These are phyloP conservation scores for Galagoides demidoff DNA, from an alignment of 2,797 vertebrate genomes.

Conservation along the genomic window DNA sequence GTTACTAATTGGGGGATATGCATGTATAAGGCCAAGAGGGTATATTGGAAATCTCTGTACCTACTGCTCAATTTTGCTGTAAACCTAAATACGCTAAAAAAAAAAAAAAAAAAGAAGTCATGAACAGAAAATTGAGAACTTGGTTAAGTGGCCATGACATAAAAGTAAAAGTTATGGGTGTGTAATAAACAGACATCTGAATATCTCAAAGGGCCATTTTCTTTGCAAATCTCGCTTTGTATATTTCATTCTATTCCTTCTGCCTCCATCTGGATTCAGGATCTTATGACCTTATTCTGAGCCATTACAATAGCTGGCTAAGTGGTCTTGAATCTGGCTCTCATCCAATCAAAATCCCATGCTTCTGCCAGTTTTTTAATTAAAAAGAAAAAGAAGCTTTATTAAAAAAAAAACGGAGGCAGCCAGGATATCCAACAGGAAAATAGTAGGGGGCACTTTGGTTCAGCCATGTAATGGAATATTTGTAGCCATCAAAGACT, in stretches of 20 bases:
- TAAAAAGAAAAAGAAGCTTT: background rate
- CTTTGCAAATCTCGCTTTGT: background rate
- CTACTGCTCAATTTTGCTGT: background rate
- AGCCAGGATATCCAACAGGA: background rate
- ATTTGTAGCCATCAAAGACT: background rate
- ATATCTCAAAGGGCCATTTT: constrained; percentile 1
- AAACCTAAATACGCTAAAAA: background rate
- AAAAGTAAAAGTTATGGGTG: constrained; percentile 8
- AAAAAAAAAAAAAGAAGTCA: background rate
- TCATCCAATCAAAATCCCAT: background rate
- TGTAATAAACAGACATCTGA: constrained; percentile 12
- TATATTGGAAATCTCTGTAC: background rate
- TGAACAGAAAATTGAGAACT: background rate
- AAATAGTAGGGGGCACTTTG: constrained; percentile 28
- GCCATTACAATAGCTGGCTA: background rate
- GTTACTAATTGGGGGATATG: background rate
- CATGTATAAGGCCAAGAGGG: background rate
- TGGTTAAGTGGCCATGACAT: background rate
- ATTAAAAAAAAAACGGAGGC: background rate
- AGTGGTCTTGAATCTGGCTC: background rate
- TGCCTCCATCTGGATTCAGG: background rate
- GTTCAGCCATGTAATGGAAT: background rate
- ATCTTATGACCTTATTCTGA: constrained; percentile 17
- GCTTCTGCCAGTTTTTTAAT: constrained; percentile 23
- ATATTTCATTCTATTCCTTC: background rate